Conservation (phyloP, 2,113 vertebrate species). For the Smithornis capensis region DNA sequence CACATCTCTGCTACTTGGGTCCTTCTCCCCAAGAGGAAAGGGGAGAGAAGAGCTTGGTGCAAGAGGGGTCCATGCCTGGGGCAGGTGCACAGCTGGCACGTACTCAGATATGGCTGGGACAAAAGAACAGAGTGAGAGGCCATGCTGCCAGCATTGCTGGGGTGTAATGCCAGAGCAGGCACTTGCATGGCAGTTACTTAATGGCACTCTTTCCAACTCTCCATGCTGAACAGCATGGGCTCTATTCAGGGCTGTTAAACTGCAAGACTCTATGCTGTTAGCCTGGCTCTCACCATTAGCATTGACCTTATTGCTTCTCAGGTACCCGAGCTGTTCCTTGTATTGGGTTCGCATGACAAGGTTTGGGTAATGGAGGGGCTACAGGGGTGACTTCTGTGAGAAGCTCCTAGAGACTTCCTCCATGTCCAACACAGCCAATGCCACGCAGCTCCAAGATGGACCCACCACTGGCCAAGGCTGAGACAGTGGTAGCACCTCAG, state of each 20-base stretch:
- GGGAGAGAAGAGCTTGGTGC: not conserved
- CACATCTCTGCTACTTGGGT: fast-evolving
- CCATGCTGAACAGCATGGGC: not conserved
- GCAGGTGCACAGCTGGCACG: not conserved
- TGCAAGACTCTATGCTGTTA: not conserved
- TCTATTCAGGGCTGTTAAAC: not conserved
- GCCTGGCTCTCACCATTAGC: not conserved
- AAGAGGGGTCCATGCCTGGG: fast-evolving
- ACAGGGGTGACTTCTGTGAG: not conserved
- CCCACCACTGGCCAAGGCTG: not conserved
- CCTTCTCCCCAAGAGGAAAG: not conserved
- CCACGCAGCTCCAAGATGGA: not conserved
- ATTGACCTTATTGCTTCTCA: not conserved
- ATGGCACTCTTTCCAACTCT: not conserved
- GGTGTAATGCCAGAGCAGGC: not conserved
- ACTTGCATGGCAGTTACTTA: fast-evolving
- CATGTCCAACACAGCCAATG: not conserved
- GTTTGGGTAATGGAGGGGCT: not conserved
- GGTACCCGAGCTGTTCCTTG: not conserved
- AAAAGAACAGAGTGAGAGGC: not conserved
- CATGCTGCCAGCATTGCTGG: not conserved
- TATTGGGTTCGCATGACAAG: not conserved
- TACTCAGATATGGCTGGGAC: not conserved
- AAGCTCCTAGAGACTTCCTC: not conserved
- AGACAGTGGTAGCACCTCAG: not conserved